Evolutionary conservation across 2,888 invertebrate species (phyloP), one percentile per base, ranked within the genome.

Genomic region (Dione vanillae): DNA sequence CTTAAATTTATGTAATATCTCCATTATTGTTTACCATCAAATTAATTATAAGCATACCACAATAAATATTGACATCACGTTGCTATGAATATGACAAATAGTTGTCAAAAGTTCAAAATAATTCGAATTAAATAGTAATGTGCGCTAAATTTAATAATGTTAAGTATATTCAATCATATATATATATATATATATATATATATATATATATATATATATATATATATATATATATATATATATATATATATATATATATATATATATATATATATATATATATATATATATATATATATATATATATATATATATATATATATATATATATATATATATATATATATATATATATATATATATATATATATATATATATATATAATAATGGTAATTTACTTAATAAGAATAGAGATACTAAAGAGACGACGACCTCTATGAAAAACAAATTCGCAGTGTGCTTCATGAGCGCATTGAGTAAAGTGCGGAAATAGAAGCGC

Each of bases 401-500:
- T n/a, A n/a, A n/a, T n/a, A 11, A n/a, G 37, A 56, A 16, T 0
- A 56, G 16, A 54, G 35, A 1, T 12, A 56, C 1, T 10, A 2
- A 9, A 67, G 52, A 68, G 61, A 62, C 35, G 56, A 56, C 65
- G 64, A 71, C 59, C 72, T 71, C 65, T 62, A 67, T 51, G 47
- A 58, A 68, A 72, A 65, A 67, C 51, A 66, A 66, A 83, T 88
- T 88, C 82, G 87, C 87, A 81, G 87, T 84, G 82, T 83, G 72
- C 73, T 87, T 83, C 82, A 86, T 83, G 85, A 82, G 80, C 79
- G 83, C 86, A 82, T 81, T 79, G 84, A 83, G 88, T 85, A 78
- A 85, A 87, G 93, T 91, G 92, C 93, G 92, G 93, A 93, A 93
- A 93, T 93, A 93, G 92, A 90, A 82, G 78, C 86, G 85, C 87